Conservation (phyloP, 2,113 vertebrate species). For the Hippopotamus amphibius region DNA sequence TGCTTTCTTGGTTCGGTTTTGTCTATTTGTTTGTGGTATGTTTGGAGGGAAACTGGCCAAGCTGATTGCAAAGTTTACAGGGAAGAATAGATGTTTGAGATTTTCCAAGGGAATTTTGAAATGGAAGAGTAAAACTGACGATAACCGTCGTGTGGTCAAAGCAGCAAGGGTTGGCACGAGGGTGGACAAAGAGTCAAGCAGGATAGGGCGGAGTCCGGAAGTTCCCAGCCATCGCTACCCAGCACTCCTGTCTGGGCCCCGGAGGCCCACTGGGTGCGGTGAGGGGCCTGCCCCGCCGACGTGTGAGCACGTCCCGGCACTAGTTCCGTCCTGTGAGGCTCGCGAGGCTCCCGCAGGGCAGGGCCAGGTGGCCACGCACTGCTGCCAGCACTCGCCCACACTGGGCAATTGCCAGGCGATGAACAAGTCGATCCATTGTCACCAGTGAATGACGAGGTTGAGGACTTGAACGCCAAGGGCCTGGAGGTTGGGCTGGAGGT, state of each 20-base stretch:
- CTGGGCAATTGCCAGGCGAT: fast-evolving
- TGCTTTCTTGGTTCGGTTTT: not conserved
- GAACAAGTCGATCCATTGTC: fast-evolving
- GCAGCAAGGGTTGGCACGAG: not conserved
- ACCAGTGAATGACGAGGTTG: not conserved
- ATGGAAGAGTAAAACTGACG: too few relatives aligned
- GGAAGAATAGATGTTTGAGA: not conserved
- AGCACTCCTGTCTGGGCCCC: fast-evolving
- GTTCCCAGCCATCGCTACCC: fast-evolving
- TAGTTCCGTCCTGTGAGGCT: not conserved
- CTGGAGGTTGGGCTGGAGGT: too few relatives aligned
- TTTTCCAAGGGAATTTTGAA: not conserved
- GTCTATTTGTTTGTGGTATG: not conserved
- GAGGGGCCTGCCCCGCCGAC: not conserved
- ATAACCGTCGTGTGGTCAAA: fast-evolving
- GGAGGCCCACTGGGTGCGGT: not conserved
- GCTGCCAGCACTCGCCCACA: fast-evolving
- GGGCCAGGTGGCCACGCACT: not conserved
- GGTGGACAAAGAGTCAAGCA: fast-evolving
- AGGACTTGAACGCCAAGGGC: not conserved
- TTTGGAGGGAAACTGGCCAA: not conserved
- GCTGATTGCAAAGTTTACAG: not conserved
- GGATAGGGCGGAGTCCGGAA: not conserved
- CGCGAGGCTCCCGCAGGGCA: not conserved
- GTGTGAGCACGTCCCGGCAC: not conserved